Evolutionary conservation across 2,888 invertebrate genomes (phyloP), one percentile per base, ranked within the genome.

Genomic region (Agapetus fuscipes): DNA sequence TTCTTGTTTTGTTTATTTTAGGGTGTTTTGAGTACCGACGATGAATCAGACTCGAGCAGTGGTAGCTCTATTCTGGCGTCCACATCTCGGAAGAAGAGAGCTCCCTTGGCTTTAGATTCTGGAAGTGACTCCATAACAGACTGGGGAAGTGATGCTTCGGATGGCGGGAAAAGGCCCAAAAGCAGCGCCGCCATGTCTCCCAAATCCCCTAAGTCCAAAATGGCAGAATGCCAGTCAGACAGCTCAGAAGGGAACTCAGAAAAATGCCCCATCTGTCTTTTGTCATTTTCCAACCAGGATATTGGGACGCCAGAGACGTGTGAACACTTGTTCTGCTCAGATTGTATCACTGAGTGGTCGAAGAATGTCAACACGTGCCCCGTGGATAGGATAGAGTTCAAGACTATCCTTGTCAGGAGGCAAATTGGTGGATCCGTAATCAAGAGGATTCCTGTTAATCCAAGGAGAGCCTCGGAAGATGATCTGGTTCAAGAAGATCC

Each of bases 351-450:
- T 35, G 90, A 93, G 58, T 95, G 95, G 95, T 81, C 91, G n/a
- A 87, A 82, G 72, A 91, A 87, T 68, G 83, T 90, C 29, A 91
- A 91, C 56, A 94, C 94, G 2, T 96, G 96, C 59, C 96, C 95
- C 0, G 85, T 93, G 25, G 94, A 95, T 62, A 74, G 93, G 27
- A 78, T 80, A 50, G 75, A 76, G 25, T 96, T 91, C 59, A 74
- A 78, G 41, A 64, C 75, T 29, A 88, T 94, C 45, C 63, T 84
- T 37, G 88, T 90, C 24, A 74, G 81, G 44, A 70, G 76, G 30
- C 72, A 73, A 54, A 64, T 77, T 0, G 78, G 77, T 20, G 85
- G 86, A 2, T 68, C 76, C 54, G 65, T 83, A 34, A 56, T 79
- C 14, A 72, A 78, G 43, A 76, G 76, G 45, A 74, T 88, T 41